These are phyloP conservation scores for Acipenser transmontanus DNA, from an alignment of 2,797 vertebrate genomes.

Conservation along the genomic window DNA sequence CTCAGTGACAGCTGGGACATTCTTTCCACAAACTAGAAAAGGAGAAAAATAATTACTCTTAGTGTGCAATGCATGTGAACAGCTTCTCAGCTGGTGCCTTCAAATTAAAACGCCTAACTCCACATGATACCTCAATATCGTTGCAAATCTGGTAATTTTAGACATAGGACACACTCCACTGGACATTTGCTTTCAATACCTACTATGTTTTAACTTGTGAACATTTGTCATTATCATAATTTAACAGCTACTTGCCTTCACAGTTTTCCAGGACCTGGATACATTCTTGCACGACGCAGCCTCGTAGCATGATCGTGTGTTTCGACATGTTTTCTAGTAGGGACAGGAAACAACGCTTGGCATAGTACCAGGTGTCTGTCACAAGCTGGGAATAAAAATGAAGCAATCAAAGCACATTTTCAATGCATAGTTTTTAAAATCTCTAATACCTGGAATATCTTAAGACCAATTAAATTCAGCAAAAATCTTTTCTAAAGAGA, in stretches of 20 bases:
- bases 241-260: slow-evolving; percentile 59
- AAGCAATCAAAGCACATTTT: no score
- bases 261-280: slow-evolving; percentile 89
- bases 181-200: no score
- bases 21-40: slow-evolving; percentile 64
- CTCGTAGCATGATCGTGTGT: slow-evolving; percentile 84
- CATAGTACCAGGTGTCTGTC: slow-evolving; percentile 94
- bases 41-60: slow-evolving; percentile 18
- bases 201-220: no score
- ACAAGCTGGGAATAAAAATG: slow-evolving; percentile 56
- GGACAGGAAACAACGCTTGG: slow-evolving; percentile 90
- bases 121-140: not conserved
- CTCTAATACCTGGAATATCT: no score
- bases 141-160: no score
- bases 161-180: no score
- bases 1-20: slow-evolving; percentile 80
- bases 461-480: no score
- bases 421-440: no score
- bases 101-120: not conserved
- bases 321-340: slow-evolving; percentile 94
- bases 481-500: no score
- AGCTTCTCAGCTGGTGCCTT: not conserved
- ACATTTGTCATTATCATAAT: no score
- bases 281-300: slow-evolving; percentile 78
- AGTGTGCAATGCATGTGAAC: slow-evolving; percentile 14